Conservation (phyloP, 2,113 vertebrate species). For the Cichladusa arquata region DNA sequence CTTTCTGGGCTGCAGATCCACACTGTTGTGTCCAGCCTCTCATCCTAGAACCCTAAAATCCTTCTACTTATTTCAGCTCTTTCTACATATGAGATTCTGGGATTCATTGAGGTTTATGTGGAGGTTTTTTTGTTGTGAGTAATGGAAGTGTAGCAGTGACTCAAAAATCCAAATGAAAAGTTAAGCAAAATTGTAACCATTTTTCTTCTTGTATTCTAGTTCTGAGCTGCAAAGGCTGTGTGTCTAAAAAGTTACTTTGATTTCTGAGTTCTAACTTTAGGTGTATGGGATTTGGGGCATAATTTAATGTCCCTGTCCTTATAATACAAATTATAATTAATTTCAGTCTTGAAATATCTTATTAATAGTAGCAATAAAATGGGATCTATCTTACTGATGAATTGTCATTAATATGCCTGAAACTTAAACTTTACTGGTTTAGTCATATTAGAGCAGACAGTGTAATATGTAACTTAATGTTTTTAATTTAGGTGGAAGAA, state of each 20-base stretch:
- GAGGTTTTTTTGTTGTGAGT: neutral
- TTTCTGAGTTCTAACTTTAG: neutral
- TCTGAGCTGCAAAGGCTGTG: neutral
- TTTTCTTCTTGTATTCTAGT: neutral
- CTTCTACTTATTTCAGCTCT: neutral
- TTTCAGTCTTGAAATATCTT: neutral
- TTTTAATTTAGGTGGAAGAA: constrained; percentile 82
- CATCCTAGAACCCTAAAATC: neutral
- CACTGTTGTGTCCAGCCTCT: neutral
- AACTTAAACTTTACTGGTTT: neutral
- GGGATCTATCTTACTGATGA: neutral
- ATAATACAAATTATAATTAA: neutral
- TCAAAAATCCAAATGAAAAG: neutral
- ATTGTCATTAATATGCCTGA: neutral
- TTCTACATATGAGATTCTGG: neutral
- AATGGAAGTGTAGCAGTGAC: neutral
- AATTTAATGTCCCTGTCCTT: neutral
- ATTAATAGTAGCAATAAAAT: neutral
- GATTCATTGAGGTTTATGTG: neutral
- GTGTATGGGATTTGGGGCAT: neutral
- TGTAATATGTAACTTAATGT: neutral
- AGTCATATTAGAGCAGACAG: neutral
- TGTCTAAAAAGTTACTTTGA: neutral
- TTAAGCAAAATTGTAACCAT: neutral
- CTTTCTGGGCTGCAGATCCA: neutral